Percentiles rank a stretch among this genome's conserved stretches.
phyloP scores from a whole-genome alignment of 1,140 invertebrate genomes.

The Tetramorium parvispinum region DNA sequence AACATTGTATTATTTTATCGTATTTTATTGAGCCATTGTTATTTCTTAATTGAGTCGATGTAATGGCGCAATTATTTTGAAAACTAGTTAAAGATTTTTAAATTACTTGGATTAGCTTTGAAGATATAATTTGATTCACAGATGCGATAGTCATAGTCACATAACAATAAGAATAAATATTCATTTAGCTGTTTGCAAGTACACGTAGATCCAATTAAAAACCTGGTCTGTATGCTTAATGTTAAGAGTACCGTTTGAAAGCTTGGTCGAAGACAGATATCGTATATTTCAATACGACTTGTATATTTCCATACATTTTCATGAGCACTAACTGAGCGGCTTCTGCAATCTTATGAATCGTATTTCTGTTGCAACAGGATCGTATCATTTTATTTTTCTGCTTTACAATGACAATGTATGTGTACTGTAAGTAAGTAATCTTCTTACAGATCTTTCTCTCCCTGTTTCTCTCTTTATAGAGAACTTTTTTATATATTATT shows the following conservation, averaged over 20 bases:
- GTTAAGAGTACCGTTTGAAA: background rate
- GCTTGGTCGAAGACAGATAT: background rate
- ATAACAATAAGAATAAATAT: conserved; percentile 9
- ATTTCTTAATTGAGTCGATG: background rate
- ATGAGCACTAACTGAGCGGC: conserved; percentile 2
- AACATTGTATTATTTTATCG: background rate
- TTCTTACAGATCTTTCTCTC: no score
- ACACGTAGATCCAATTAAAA: background rate
- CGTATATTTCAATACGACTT: background rate
- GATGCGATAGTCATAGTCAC: background rate
- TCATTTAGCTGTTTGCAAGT: background rate
- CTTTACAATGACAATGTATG: background rate
- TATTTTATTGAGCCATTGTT: background rate
- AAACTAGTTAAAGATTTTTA: background rate
- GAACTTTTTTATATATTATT: background rate
- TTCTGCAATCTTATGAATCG: background rate
- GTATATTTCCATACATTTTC: conserved; percentile 25
- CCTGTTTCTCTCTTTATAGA: background rate
- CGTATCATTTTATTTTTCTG: background rate
- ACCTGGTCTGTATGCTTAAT: background rate
- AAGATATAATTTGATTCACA: background rate
- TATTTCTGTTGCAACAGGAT: conserved; percentile 1
- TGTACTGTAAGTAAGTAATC: no score
- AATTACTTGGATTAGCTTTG: background rate
- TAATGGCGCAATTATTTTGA: background rate